Evolutionary conservation across 2,888 invertebrate species (phyloP), one percentile per base, ranked within the genome.

Genomic region (Drosophila helvetica): DNA sequence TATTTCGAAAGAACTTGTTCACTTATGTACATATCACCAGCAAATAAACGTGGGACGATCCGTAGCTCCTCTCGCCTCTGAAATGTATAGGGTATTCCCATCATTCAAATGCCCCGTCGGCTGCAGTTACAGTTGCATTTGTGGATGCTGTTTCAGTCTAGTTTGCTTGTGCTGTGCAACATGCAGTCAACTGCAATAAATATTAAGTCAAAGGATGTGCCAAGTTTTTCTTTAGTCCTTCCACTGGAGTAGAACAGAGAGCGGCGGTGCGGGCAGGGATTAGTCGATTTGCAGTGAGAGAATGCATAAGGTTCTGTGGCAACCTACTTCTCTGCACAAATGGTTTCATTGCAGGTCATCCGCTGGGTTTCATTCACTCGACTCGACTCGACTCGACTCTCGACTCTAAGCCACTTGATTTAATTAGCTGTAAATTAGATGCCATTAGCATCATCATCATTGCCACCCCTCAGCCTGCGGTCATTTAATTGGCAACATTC

Each of bases 181-280:
- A 71, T 59, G 72, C 79, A 79, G 67, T 80, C 68, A 79, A 75
- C 60, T 79, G 67, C 67, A 73, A 80, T 80, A 74, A 79, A 75
- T 72, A 75, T 70, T 27, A 67, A 70, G 67, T 64, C 67, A 72
- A 70, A 68, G 66, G 19, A 77, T 73, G 58, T 66, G 53, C 42
- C 46, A 47, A 52, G 50, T 55, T 65, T 57, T 53, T 67, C 47
- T 33, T 53, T n/a, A n/a, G 15, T 15, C 1, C 15, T n/a, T 38
- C 15, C 15, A 15, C 38, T 5, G 38, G 15, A 38, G 38, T 15
- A 15, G 38, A 12, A 4, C 33, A 12, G 33, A 33, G 33, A 30
- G 30, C 30, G 30, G 3, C 12, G 10, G 33, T 33, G 5, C 15
- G 38, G 38, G 38, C 38, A n/a, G 38, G n/a, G 38, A 38, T 7